Conservation (phyloP, 2,797 vertebrate genomes). For the Neosilurus mollespiculum region DNA sequence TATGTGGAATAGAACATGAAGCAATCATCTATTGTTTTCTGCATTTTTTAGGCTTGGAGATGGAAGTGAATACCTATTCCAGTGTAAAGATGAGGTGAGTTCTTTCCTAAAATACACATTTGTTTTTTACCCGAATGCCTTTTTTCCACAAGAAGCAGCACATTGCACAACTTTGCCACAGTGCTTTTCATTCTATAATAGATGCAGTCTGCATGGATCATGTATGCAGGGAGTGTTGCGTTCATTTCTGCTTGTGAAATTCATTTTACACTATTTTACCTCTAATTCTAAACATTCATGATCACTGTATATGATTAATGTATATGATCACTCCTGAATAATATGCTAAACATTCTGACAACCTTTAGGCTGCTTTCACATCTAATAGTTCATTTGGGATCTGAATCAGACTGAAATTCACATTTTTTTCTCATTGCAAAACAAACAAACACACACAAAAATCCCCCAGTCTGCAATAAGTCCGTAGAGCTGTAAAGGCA, state of each 20-base stretch:
- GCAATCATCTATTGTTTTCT: conserved; percentile 17
- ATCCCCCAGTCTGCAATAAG: background rate
- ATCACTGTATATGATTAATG: background rate
- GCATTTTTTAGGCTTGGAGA: conserved; percentile 80
- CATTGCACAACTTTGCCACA: background rate
- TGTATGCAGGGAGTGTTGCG: background rate
- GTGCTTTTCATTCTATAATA: background rate
- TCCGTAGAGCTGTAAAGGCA: background rate
- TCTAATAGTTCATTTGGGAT: background rate
- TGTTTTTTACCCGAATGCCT: background rate
- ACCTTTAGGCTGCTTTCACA: background rate
- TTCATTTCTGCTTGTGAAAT: background rate
- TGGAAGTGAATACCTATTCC: conserved; percentile 93
- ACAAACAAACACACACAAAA: background rate
- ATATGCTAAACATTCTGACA: background rate
- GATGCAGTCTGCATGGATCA: background rate
- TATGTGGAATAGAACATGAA: conserved; percentile 9
- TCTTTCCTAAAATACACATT: background rate
- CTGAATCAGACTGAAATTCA: background rate
- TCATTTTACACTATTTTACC: background rate
- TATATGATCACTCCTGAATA: background rate
- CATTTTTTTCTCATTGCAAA: background rate
- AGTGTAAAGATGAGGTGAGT: conserved; percentile 96
- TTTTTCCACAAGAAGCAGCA: background rate
- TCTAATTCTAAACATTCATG: background rate